Percentiles rank a stretch among this genome's conserved stretches.
These are phyloP conservation scores for Henicopernis longicauda DNA, from an alignment of 2,113 vertebrate species.

Conservation along the genomic window DNA sequence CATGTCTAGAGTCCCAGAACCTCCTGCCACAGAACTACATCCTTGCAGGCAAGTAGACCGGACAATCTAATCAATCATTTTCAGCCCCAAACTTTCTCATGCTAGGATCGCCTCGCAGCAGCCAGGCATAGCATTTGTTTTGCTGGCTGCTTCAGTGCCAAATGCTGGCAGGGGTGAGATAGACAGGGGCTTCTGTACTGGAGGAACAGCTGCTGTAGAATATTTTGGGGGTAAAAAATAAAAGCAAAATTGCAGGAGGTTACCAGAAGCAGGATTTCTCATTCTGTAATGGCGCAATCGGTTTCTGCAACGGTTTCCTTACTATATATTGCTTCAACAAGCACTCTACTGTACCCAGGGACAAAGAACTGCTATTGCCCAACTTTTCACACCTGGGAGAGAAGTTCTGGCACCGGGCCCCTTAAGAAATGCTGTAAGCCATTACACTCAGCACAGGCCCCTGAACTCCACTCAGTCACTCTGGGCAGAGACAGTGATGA, in stretches of 20 bases:
- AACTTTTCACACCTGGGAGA: neutral
- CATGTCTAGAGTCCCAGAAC: neutral
- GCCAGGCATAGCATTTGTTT: neutral
- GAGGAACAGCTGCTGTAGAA: neutral
- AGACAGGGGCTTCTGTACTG: neutral
- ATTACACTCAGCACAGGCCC: neutral
- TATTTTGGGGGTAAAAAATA: neutral
- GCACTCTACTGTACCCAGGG: neutral
- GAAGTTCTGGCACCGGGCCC: neutral
- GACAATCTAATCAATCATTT: neutral
- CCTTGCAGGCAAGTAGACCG: neutral
- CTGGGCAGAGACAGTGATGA: neutral
- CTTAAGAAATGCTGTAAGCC: neutral
- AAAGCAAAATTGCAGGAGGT: neutral
- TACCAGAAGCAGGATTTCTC: neutral
- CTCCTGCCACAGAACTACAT: neutral
- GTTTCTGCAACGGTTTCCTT: slow-evolving; percentile 7
- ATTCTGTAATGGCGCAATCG: neutral
- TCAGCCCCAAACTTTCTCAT: neutral
- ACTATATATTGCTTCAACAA: neutral
- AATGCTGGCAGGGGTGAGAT: neutral
- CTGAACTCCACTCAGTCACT: neutral
- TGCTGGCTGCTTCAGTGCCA: neutral
- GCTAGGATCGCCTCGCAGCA: neutral
- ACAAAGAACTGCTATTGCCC: neutral